These are phyloP conservation scores for Gallirallus australis DNA, from an alignment of 2,797 vertebrate genomes.

Conservation along the genomic window DNA sequence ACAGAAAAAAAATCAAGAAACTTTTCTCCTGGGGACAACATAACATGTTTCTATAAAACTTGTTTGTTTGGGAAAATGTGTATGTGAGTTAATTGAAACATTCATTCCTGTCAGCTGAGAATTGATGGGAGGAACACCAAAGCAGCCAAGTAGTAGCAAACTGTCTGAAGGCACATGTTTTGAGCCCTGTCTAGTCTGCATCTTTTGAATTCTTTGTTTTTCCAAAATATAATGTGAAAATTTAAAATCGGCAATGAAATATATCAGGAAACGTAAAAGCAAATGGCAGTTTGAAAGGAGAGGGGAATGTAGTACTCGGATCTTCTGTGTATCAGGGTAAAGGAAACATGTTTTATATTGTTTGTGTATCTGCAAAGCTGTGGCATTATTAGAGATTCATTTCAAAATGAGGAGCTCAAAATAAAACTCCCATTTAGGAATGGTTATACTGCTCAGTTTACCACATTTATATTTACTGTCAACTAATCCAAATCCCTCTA, in stretches of 20 bases:
- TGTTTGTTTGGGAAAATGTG: background rate
- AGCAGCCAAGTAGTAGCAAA: background rate
- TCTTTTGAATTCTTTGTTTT: background rate
- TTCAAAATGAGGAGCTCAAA: background rate
- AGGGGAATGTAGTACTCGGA: background rate
- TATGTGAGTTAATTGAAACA: background rate
- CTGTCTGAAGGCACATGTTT: background rate
- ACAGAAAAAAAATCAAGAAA: background rate
- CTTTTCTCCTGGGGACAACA: background rate
- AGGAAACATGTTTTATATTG: background rate
- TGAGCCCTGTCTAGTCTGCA: background rate
- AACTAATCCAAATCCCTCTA: slow-evolving; percentile 2
- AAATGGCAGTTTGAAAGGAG: background rate
- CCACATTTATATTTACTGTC: background rate
- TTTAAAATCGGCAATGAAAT: background rate
- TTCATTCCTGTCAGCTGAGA: background rate
- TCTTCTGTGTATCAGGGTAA: background rate
- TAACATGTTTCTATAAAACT: background rate
- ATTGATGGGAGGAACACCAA: background rate
- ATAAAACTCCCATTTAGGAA: slow-evolving; percentile 14
- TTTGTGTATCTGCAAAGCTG: background rate
- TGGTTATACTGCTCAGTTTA: background rate
- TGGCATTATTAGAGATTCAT: background rate
- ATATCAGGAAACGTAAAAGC: background rate
- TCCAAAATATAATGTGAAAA: background rate